Evolutionary conservation across 2,888 invertebrate genomes (phyloP), one percentile per base, ranked within the genome.

Genomic region (Carabus problematicus): DNA sequence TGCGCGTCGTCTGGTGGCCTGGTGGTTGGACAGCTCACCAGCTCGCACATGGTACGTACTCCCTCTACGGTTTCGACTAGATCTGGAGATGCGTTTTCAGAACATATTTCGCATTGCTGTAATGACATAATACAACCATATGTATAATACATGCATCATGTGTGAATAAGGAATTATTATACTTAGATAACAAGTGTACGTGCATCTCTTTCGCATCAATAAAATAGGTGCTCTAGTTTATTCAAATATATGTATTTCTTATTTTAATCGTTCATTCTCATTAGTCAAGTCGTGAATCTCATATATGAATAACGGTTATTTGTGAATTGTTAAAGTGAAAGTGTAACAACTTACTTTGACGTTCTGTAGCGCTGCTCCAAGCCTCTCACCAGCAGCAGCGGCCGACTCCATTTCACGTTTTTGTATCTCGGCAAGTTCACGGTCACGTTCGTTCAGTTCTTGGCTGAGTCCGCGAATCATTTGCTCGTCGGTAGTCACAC

Each of bases 401-500:
- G 47, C 55, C 9, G 19, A 39, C 16, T 40, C 29, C n/a, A 29
- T 56, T 8, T 56, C 56, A 29, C 39, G 18, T 18, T 39, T 6
- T 14, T 59, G 58, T 18, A 69, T 47, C 3, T 18, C n/a, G 8
- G 69, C 12, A 19, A 69, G 47, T 42, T 69, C 69, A 12, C 42
- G 41, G 11, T 69, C 69, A n/a, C 56, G 42, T 9, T 61, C 61
- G 41, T 69, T 69, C 11, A 69, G 47, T 40, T 69, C 69, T 29
- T 69, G 55, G 16, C 55, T 61, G 14, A 69, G 47, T 9, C 69
- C 69, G 16, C 55, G 7, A 19, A 72, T 72, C n/a, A 62, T 61
- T 14, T 70, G 55, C 14, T 64, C 68, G 12, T 70, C 70, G 3
- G 41, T 39, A 8, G 60, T 56, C 11, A 61, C 47, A 19, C 67